These are phyloP conservation scores for Anthrax anthrax DNA, from an alignment of 2,888 invertebrate species.

Conservation along the genomic window DNA sequence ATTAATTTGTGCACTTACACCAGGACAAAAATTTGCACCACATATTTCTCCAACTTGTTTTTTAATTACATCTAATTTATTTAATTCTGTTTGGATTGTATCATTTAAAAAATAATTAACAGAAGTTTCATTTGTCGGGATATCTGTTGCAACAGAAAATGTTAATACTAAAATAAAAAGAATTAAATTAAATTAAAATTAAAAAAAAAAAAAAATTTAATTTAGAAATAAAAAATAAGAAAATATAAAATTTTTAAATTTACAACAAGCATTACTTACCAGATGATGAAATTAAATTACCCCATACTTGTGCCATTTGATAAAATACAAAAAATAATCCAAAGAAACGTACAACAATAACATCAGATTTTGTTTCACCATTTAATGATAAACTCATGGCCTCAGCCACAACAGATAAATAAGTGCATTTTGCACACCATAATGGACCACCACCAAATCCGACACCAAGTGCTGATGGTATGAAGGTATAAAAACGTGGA, in stretches of 20 bases:
- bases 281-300: constrained; percentile 77
- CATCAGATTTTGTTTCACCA: constrained; percentile 45
- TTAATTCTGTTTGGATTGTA: no score
- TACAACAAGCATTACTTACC: constrained; percentile 43
- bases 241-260: no score
- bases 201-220: constrained; percentile 19
- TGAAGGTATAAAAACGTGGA: constrained; percentile 68
- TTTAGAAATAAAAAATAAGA: constrained; percentile 1
- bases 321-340: constrained; percentile 94
- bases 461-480: constrained; percentile 69
- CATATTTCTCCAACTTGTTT: constrained; percentile 45
- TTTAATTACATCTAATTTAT: constrained; percentile 13
- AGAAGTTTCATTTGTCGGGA: neutral
- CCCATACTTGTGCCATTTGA: constrained; percentile 92
- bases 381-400: constrained; percentile 54
- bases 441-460: constrained; percentile 83
- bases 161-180: neutral
- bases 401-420: constrained; percentile 69
- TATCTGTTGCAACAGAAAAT: neutral
- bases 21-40: constrained; percentile 61
- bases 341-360: constrained; percentile 80
- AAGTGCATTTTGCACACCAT: constrained; percentile 94
- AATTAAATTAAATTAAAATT: neutral
- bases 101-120: no score
- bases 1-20: constrained; percentile 39